Base-by-base conservation (phyloP, 2,888 invertebrate genomes). In the Melinopterus prodromus region DNA sequence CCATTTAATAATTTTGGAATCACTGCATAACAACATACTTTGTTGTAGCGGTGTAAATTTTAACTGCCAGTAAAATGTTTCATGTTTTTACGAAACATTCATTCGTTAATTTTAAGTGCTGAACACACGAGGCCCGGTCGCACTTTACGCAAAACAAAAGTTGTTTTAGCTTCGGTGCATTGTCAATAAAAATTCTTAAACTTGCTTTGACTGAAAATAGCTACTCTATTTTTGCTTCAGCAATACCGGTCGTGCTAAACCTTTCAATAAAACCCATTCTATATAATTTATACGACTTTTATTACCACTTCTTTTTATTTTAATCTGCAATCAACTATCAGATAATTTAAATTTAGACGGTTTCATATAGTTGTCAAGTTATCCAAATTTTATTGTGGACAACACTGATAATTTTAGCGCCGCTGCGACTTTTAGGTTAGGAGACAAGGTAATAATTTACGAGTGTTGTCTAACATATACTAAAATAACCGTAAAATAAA, bases 401-500 rank as follows among this genome's bases (percentile, higher is more conserved):
- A 53, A 53, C 53, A 9, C 12, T 53, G 53, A 53, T 53, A 53
- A 53, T 53, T 2, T 53, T 53, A 53, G 53, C 53, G 53, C 5
- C 53, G 5, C 53, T 12, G 12, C 53, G 53, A 53, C 53, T 53
- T 53, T 53, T 53, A 53, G 53, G 9, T 12, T 53, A 53, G 53
- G 53, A 53, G 53, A 53, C 53, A 53, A 53, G 53, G 53, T 12
- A 53, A 53, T 53, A 53, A 53, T 53, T 53, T 53, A 53, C 53
- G 53, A 53, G 53, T 53, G 53, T 53, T 53, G 53, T 53, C 7
- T 12, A 53, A 53, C 53, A 53, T 53, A 53, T 12, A 53, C 53
- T 53, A 53, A 53, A 53, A 53, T 53, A 53, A 53, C 53, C 53
- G 53, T 53, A 53, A 53, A 53, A 53, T 53, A 53, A 53, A 53